Conservation (phyloP, 2,797 vertebrate species). For the Paguma larvata region DNA sequence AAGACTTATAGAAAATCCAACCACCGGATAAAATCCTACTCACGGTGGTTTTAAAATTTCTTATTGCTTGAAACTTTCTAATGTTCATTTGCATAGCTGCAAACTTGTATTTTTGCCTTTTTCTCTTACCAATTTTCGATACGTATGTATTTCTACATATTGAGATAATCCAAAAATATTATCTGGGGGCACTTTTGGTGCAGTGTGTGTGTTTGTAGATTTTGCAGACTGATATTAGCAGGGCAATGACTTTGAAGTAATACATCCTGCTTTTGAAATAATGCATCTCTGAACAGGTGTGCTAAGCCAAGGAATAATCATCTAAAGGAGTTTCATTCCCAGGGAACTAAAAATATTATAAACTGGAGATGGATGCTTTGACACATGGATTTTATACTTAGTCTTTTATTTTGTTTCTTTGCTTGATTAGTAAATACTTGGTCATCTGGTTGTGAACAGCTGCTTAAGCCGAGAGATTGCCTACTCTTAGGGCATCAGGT, state of each 20-base stretch:
- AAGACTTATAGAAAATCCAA: slow-evolving; percentile 4
- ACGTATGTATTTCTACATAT: neutral
- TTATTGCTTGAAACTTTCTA: slow-evolving; percentile 29
- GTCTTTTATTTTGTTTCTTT: neutral
- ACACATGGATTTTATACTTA: neutral
- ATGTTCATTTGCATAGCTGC: neutral
- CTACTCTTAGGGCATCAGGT: neutral
- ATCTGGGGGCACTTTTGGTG: neutral
- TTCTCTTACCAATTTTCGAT: neutral
- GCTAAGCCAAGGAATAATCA: neutral
- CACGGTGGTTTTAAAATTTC: neutral
- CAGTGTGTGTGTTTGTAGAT: neutral
- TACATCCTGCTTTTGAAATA: neutral
- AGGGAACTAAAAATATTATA: neutral
- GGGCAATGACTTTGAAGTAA: neutral
- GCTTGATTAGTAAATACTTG: neutral
- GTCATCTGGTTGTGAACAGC: neutral
- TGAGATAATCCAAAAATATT: neutral
- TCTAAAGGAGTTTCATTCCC: neutral
- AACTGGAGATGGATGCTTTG: neutral
- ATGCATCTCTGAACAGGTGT: neutral
- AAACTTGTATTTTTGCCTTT: slow-evolving; percentile 40
- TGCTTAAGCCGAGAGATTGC: neutral
- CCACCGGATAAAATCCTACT: neutral
- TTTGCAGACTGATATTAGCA: slow-evolving; percentile 17